Evolutionary conservation across 2,113 vertebrate genomes (phyloP).

Genomic region (Albula glossodonta): DNA sequence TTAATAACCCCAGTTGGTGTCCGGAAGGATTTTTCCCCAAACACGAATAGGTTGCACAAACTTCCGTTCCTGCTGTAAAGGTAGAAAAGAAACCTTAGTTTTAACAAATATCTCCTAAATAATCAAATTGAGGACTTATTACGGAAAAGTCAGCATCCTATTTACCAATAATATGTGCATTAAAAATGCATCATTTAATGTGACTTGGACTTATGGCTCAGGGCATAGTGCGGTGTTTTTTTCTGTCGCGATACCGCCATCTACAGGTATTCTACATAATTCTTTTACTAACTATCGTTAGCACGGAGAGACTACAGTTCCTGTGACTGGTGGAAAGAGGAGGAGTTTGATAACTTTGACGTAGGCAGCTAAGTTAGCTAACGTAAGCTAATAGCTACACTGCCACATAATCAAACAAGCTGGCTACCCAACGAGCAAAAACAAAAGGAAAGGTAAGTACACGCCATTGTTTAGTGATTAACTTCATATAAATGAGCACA

Average conservation of each 20-base stretch:
- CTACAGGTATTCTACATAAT: too few relatives aligned
- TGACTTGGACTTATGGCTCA: too few relatives aligned
- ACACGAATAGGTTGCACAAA: background rate
- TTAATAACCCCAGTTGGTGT: background rate
- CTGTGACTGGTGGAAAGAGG: background rate
- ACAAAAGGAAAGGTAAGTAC: background rate
- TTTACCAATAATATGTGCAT: too few relatives aligned
- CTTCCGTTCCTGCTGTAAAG: background rate
- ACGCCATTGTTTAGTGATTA: background rate
- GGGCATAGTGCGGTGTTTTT: too few relatives aligned
- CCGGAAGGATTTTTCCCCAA: background rate
- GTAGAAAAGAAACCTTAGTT: too few relatives aligned
- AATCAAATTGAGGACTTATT: too few relatives aligned
- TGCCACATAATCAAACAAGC: constrained; percentile 6
- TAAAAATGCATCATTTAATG: too few relatives aligned
- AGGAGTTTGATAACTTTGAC: background rate
- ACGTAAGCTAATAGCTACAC: background rate
- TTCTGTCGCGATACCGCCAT: too few relatives aligned
- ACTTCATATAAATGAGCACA: background rate
- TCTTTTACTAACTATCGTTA: too few relatives aligned
- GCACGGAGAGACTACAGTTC: too few relatives aligned
- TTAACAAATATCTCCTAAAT: too few relatives aligned
- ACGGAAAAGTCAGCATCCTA: too few relatives aligned
- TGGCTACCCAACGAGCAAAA: background rate
- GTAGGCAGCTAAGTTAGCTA: background rate